Base-by-base conservation (phyloP, 2,888 invertebrate species). In the Agriotes lineatus region DNA sequence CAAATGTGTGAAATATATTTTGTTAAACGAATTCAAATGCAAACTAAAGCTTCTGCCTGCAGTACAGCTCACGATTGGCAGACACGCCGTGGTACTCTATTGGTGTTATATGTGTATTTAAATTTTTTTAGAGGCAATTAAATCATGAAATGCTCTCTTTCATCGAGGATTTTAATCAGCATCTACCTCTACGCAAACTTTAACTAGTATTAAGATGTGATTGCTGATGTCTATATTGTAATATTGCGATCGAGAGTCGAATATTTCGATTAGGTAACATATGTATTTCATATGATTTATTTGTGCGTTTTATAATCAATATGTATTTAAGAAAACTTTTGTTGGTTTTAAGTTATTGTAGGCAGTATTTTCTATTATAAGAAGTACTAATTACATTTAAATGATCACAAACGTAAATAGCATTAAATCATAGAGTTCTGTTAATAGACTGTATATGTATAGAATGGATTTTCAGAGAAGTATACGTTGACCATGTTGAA, bases 11-110 rank as follows among this genome's bases (percentile, higher is more conserved):
- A 30, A 30, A 30, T 4, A 30, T 30, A 30, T 9, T 30, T 4
- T 30, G 9, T 9, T 35, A 37, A 37, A 37, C 12, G 6, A 1
- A 37, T n/a, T n/a, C 30, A 30, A 4, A 2, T 37, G 1, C 14
- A 14, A 14, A 14, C 18, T 42, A 16, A 14, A 42, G 16, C 2
- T 18, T 42, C 5, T 30, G 4, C n/a, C 9, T 16, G 25, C 7
- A 25, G 30, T 56, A 37, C 37, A 37, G 56, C 56, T 56, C 56
- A 37, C 25, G 42, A 30, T n/a, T 58, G 9, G 6, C 33, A 54
- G 35, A 12, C 33, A 54, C 25, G 14, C 54, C 35, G 37, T 44
- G 25, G 42, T 58, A 42, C 14, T 44, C 12, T 57, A 6, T 52
- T 1, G 33, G 16, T 52, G 52, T 52, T 14, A 10, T 52, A 35